Evolutionary conservation across 2,797 vertebrate genomes (phyloP), one percentile per base, ranked within the genome.

Genomic region (Petrocephalus sullivani): DNA sequence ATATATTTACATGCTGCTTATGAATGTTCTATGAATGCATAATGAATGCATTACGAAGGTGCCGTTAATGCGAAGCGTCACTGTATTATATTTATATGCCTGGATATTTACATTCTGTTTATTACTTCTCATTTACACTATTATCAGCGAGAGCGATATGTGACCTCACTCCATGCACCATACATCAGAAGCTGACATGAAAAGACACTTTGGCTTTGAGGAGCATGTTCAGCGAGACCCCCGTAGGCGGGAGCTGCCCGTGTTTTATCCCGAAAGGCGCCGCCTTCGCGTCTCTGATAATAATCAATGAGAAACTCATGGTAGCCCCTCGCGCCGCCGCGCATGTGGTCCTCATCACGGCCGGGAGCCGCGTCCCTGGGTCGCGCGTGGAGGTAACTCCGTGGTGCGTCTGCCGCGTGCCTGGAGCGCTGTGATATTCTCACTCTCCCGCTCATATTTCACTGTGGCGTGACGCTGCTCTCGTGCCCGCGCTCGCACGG

Each of bases 341-440:
- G 21, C 81, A 84, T 54, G 81, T 84, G 81, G 81, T 54, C 81
- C 81, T 84, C 75, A 81, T 81, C 75, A 81, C 37, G 19, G 75
- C 46, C 37, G 41, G 75, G 37, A 41, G 75, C 46, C 41, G 75
- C n/a, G 10, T 84, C 46, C 81, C 4, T 12, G 10, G 81, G 49
- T 14, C 81, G 54, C 7, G n/a, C 49, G 16, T 51, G 51, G 51
- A 14, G 28, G 81, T 84, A 9, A 6, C 49, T 54, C 9, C 49
- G 9, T 8, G 5, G 41, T 49, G 54, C 49, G 49, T 54, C n/a
- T 28, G 51, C 21, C 53, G n/a, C 2, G 9, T 28, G 51, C 41
- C 3, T 1, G 21, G 37, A 51, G 49, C 4, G 3, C 16, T 60
- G 53, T 2, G 8, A 28, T 57, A 2, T 8, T 56, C 71, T 54